These are phyloP conservation scores for Sclerodermus sp. DNA, from an alignment of 2,888 invertebrate genomes.

Conservation along the genomic window DNA sequence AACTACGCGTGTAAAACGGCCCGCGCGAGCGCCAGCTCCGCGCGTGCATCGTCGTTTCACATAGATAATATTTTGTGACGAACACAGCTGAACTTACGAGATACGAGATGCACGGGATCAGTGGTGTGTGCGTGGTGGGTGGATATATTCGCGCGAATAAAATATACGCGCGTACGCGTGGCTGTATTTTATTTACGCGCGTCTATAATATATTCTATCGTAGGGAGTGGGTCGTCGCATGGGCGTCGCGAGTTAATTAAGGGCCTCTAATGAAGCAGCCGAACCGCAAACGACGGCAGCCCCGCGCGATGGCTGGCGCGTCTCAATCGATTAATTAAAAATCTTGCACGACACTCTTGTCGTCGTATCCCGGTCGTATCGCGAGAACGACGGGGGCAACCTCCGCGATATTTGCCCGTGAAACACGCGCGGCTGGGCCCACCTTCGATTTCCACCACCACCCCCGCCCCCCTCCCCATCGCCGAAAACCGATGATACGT, in stretches of 20 bases:
- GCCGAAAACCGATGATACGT: no score
- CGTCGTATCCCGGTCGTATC: slow-evolving; percentile 7
- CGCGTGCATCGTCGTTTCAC: slow-evolving; percentile 6
- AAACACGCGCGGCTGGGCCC: no score
- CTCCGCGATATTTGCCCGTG: no score
- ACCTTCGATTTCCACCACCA: no score
- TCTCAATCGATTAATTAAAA: slow-evolving; percentile 56
- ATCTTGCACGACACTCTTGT: slow-evolving; percentile 43
- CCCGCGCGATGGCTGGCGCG: slow-evolving; percentile 48
- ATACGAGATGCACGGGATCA: no score
- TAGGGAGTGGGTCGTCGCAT: slow-evolving; percentile 53
- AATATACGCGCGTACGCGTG: background rate
- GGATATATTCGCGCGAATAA: slow-evolving; percentile 12
- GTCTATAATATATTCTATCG: no score
- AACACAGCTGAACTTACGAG: no score
- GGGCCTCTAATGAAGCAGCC: slow-evolving; percentile 57
- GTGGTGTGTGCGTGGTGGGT: no score
- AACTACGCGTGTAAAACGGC: background rate
- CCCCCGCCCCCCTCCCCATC: no score
- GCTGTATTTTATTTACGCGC: no score
- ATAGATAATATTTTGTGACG: no score
- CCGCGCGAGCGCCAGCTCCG: slow-evolving; percentile 1
- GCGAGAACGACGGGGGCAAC: no score
- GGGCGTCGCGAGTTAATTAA: slow-evolving; percentile 57
- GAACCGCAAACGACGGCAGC: slow-evolving; percentile 50